phyloP scores from a whole-genome alignment of 2,797 vertebrate species.

The Alcedo quadribrachys region DNA sequence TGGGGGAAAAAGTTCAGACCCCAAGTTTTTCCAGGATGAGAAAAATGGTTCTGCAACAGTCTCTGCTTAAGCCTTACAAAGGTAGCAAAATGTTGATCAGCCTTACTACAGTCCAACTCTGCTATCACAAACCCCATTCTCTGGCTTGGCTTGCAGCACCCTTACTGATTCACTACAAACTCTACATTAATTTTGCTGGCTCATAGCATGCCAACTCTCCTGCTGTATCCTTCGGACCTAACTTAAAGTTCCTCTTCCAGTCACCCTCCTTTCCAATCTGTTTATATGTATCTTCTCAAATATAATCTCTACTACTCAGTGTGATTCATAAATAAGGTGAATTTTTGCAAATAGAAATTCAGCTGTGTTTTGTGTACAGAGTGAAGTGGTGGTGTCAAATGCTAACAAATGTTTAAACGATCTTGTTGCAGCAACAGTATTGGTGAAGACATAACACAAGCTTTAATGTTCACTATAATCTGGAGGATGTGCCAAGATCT shows the following conservation, averaged over 20 bases:
- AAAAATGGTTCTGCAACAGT: not conserved
- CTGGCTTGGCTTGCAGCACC: not conserved
- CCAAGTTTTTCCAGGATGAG: not conserved
- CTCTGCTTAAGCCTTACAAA: not conserved
- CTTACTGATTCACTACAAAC: not conserved
- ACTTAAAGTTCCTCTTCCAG: not conserved
- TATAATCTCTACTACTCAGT: not conserved
- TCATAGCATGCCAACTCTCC: not conserved
- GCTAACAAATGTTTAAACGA: not conserved
- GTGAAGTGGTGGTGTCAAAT: not conserved
- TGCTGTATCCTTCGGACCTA: not conserved
- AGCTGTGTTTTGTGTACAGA: not conserved
- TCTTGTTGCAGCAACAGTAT: not conserved
- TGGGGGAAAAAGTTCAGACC: not conserved
- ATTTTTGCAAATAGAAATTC: not conserved
- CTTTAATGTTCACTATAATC: not conserved
- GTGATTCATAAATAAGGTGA: not conserved
- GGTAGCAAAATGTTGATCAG: not conserved
- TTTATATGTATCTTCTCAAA: not conserved
- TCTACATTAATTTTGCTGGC: not conserved
- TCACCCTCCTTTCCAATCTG: not conserved
- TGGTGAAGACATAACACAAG: not conserved
- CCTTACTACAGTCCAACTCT: not conserved
- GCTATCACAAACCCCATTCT: not conserved
- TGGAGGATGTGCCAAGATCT: not conserved